Evolutionary conservation across 2,888 invertebrate genomes (phyloP).

Genomic region (Ennomos erosarius): DNA sequence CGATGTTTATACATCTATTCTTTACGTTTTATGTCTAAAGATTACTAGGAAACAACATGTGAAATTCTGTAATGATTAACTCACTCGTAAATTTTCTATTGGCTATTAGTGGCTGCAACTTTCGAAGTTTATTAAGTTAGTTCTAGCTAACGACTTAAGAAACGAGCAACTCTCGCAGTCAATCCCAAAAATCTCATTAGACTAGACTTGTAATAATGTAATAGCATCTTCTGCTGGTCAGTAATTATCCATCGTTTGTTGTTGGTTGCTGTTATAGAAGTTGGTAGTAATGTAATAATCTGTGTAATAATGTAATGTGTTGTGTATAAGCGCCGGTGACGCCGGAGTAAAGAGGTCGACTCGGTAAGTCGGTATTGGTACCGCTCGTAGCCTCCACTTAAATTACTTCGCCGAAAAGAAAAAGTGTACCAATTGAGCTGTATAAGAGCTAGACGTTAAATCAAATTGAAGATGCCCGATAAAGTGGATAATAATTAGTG

Average conservation of each 20-base stretch:
- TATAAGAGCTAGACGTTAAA: conserved; percentile 82
- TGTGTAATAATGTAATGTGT: conserved; percentile 1
- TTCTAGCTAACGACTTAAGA: conserved; percentile 15
- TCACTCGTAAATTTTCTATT: conserved; percentile 26
- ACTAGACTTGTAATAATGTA: conserved; percentile 48
- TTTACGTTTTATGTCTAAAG: conserved; percentile 22
- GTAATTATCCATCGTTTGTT: conserved; percentile 45
- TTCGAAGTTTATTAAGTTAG: conserved; percentile 29
- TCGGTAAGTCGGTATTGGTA: conserved; percentile 50
- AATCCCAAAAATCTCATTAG: conserved; percentile 57
- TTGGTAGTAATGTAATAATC: neutral
- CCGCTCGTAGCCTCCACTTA: conserved; percentile 59
- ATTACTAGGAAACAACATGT: conserved; percentile 21
- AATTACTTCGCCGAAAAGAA: conserved; percentile 77
- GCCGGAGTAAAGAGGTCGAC: conserved; percentile 54
- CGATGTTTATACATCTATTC: conserved; percentile 18
- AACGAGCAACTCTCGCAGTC: conserved; percentile 46
- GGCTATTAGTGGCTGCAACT: conserved; percentile 19
- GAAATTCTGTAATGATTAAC: conserved; percentile 28
- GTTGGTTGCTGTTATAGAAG: conserved; percentile 25
- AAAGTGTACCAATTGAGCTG: conserved; percentile 82
- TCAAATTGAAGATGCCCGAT: conserved; percentile 85
- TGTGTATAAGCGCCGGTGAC: conserved; percentile 32
- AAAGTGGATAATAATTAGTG: conserved; percentile 85
- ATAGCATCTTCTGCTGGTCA: conserved; percentile 45